Evolutionary conservation across 2,797 vertebrate genomes (phyloP).

Genomic region (Bradypodion pumilum): DNA sequence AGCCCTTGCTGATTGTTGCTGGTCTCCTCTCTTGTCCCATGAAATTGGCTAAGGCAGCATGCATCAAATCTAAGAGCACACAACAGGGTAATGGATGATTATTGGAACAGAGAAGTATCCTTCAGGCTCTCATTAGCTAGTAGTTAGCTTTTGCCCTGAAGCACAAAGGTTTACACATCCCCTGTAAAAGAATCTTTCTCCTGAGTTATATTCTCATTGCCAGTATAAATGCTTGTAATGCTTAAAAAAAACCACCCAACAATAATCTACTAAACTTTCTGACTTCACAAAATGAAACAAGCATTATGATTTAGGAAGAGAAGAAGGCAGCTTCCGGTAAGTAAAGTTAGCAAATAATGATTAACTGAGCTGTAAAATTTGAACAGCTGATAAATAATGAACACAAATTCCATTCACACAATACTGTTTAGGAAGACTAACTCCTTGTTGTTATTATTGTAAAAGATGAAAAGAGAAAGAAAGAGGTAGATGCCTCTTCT

Average conservation of each 20-base stretch:
- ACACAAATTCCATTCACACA: background rate
- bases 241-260: background rate
- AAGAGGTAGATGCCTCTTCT: background rate
- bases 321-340: conserved; percentile 3
- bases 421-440: conserved; percentile 7
- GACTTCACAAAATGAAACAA: background rate
- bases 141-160: conserved; percentile 26
- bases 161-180: background rate
- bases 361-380: conserved; percentile 11
- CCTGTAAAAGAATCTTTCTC: background rate
- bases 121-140: conserved; percentile 18
- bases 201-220: background rate
- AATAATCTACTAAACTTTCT: conserved; percentile 3
- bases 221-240: background rate
- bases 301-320: background rate
- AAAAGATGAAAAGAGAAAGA: background rate
- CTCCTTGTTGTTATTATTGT: background rate
- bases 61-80: conserved; percentile 16
- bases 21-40: background rate
- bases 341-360: background rate
- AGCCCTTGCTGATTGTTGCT: background rate
- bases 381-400: background rate
- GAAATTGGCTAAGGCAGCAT: background rate
- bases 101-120: background rate
- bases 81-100: conserved; percentile 4